phyloP scores from a whole-genome alignment of 2,797 vertebrate species.

The Macropodus opercularis region DNA sequence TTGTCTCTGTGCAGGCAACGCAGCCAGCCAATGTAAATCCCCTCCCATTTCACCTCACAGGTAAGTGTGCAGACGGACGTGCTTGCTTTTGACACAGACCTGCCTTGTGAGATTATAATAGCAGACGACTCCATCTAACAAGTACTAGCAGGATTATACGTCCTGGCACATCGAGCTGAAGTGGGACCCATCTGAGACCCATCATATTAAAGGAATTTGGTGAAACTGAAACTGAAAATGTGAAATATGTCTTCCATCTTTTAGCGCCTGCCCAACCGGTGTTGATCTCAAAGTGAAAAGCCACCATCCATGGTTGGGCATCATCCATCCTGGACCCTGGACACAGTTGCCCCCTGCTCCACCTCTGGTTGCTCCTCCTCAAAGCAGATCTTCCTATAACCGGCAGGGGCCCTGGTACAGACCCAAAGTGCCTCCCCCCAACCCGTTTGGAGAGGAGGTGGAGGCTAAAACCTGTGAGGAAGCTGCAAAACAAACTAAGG shows the following conservation, averaged over 20 bases:
- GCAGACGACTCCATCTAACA: too few relatives aligned
- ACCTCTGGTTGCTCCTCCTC: slow-evolving; percentile 32
- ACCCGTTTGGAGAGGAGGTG: slow-evolving; percentile 63
- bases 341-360: slow-evolving; percentile 81
- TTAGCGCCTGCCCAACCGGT: slow-evolving; percentile 5
- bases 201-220: not conserved
- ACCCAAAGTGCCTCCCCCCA: slow-evolving; percentile 36
- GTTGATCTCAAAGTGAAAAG: slow-evolving; percentile 23
- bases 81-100: not conserved
- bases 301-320: slow-evolving; percentile 85
- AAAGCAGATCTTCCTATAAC: slow-evolving; percentile 47
- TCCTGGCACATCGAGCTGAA: too few relatives aligned
- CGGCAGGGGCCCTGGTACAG: slow-evolving; percentile 9
- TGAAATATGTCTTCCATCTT: not conserved
- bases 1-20: slow-evolving; percentile 30
- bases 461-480: slow-evolving; percentile 17
- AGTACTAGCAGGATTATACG: too few relatives aligned
- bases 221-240: not conserved
- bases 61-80: slow-evolving; percentile 48
- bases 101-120: too few relatives aligned
- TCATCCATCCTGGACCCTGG: slow-evolving; percentile 87
- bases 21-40: slow-evolving; percentile 11
- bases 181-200: too few relatives aligned
- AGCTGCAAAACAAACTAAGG: not conserved
- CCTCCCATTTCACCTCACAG: slow-evolving; percentile 6